Evolutionary conservation across 2,888 invertebrate genomes (phyloP), one percentile per base, ranked within the genome.

Genomic region (Coenonympha arcania): DNA sequence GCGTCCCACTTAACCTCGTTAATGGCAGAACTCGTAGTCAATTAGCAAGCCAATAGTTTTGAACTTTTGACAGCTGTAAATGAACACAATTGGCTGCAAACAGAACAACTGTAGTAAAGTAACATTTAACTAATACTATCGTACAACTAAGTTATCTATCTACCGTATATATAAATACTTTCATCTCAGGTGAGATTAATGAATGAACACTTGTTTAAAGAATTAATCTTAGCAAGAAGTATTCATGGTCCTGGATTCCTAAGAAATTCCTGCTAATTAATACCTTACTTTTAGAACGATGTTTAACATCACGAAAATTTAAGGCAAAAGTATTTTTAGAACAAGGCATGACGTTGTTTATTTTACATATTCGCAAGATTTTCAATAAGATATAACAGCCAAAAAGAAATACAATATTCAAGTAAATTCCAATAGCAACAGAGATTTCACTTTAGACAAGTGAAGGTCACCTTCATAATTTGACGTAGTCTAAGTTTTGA

Each of bases 21-120:
- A 76, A 76, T 78, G 67, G 68, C 69, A 68, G 71, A 78, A 78
- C 74, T 78, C 74, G 72, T 66, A 76, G 71, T 71, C 71, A 79
- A 81, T 79, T 79, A 81, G 71, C 71, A 65, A 69, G 69, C 65
- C 73, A 75, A 76, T 74, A 73, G 72, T 76, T 76, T 70, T 75
- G 72, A 76, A 76, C 73, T 73, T 74, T 70, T 71, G 68, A 73
- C 68, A 73, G 70, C 67, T 68, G 68, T 69, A 69, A 74, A 76
- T 67, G 70, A 74, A 64, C 60, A 67, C 73, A 79, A 78, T 79
- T 78, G 76, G 67, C 64, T 66, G 66, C 58, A 61, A 70, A 70
- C 64, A 42, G 66, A 65, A 62, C 60, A 61, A 58, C 65, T 66
- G 64, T 69, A 71, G 73, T 71, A 67, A 64, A 71, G 66, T 67